Percentiles rank a stretch among this genome's conserved stretches.
phyloP scores from a whole-genome alignment of 2,888 invertebrate genomes.

The Agriopis aurantiaria region DNA sequence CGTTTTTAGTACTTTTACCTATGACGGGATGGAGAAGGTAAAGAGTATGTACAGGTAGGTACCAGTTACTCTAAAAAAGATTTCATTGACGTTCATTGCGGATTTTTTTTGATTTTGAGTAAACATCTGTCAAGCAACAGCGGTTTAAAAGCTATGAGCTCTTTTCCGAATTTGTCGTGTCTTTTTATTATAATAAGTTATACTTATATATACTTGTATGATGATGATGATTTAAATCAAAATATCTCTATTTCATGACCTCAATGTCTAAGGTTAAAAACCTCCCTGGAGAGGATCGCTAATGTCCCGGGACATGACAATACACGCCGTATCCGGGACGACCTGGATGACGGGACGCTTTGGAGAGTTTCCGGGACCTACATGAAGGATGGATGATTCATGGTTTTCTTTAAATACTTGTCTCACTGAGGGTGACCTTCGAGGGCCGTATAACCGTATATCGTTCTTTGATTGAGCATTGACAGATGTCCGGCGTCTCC shows the following conservation, averaged over 20 bases:
- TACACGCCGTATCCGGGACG: conserved; percentile 69
- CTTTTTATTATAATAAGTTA: no score
- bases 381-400: conserved; percentile 62
- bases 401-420: conserved; percentile 55
- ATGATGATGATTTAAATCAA: neutral
- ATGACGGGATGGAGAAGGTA: no score
- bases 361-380: conserved; percentile 54
- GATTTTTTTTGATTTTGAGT: no score
- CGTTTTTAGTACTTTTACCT: no score
- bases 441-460: conserved; percentile 5
- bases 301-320: conserved; percentile 55
- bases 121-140: neutral
- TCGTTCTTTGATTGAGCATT: conserved; percentile 1
- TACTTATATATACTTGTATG: no score
- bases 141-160: no score
- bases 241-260: conserved; percentile 25
- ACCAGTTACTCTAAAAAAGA: no score
- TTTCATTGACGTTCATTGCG: no score
- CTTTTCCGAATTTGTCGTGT: no score
- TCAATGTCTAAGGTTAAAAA: conserved; percentile 44
- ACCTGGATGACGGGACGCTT: conserved; percentile 65
- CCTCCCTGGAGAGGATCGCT: conserved; percentile 51
- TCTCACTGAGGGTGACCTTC: conserved; percentile 33
- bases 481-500: neutral
- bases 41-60: no score